Evolutionary conservation across 2,888 invertebrate species (phyloP).

Genomic region (Amphimallon solstitiale): DNA sequence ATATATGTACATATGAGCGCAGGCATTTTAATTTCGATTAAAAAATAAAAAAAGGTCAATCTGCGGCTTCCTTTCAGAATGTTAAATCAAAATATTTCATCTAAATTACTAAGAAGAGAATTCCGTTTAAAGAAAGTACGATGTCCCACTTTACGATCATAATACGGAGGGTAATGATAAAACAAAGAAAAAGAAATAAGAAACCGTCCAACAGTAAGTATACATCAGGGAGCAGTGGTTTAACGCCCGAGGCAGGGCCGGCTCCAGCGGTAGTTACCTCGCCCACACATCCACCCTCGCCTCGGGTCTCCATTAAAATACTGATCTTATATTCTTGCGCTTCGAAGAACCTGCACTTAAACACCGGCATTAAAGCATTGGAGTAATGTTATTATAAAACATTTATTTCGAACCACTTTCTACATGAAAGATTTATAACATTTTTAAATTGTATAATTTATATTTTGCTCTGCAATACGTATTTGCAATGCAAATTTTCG

Average conservation of each 20-base stretch:
- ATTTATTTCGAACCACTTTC: constrained; percentile 27
- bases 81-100: constrained; percentile 25
- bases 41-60: background rate
- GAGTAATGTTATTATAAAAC: constrained; percentile 36
- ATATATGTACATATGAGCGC: no score
- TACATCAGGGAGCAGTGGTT: constrained; percentile 55
- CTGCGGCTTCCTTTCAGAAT: constrained; percentile 13
- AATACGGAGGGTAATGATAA: constrained; percentile 32
- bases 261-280: constrained; percentile 57
- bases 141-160: constrained; percentile 19
- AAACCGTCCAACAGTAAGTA: constrained; percentile 48
- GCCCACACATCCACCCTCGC: constrained; percentile 58
- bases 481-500: constrained; percentile 6
- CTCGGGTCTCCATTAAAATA: constrained; percentile 51
- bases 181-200: constrained; percentile 18
- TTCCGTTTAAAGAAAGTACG: constrained; percentile 13
- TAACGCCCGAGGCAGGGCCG: constrained; percentile 50
- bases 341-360: constrained; percentile 20
- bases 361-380: constrained; percentile 18
- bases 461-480: background rate
- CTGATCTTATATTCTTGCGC: constrained; percentile 34
- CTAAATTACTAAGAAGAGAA: constrained; percentile 18
- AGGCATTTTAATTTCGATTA: no score
- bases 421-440: constrained; percentile 24
- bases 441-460: constrained; percentile 26